Percentiles rank a stretch among this genome's conserved stretches.
phyloP scores from a whole-genome alignment of 2,113 vertebrate genomes.

The Cyprinodon tularosa region DNA sequence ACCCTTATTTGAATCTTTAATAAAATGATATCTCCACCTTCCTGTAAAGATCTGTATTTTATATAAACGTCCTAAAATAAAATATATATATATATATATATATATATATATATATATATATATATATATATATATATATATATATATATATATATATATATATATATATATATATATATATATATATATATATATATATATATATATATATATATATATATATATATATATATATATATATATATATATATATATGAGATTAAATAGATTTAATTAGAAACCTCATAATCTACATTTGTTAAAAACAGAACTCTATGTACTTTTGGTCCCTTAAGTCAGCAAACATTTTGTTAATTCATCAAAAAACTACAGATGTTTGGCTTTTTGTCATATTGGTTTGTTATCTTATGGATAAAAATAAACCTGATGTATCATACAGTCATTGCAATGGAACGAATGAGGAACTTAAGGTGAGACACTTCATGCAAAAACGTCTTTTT shows the following conservation, averaged over 20 bases:
- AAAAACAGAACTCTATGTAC: background rate
- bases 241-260: background rate
- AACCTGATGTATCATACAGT: background rate
- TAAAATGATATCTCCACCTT: background rate
- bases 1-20: background rate
- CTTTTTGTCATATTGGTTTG: background rate
- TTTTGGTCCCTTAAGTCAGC: background rate
- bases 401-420: background rate
- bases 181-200: no score
- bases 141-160: no score
- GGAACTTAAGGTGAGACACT: slow-evolving; percentile 2
- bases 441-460: background rate
- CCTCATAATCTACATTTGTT: background rate
- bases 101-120: no score
- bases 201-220: no score
- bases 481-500: background rate
- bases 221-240: no score
- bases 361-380: background rate
- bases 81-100: no score
- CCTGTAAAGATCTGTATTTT: background rate
- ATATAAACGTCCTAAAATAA: background rate
- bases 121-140: no score
- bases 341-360: background rate
- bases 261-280: background rate
- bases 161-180: no score